Base-by-base conservation (phyloP, 2,113 vertebrate species). In the Vulpes lagopus region DNA sequence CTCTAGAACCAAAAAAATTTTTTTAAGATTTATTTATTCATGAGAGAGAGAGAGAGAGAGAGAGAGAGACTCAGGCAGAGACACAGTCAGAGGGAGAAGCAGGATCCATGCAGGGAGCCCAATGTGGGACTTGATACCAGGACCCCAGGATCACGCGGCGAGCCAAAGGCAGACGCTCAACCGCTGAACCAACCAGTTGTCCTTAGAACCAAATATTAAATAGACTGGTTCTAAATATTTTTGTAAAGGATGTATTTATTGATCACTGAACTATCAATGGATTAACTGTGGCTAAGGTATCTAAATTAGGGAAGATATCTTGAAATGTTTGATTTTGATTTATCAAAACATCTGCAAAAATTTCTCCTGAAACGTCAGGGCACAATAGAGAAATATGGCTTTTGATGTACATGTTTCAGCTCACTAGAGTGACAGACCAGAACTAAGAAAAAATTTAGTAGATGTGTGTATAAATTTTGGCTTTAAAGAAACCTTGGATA, bases 311-410 rank as follows among this genome's bases (percentile, higher is more conserved):
- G 20, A 22, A 92, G 79, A 49, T 10, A 25, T 81, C 51, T 65
- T 38, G 2, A 84, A 95, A 91, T 20, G 22, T 3, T 49, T 73
- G 76, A 60, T 91, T 22, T 80, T 80, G 69, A 76, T 30, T 94
- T 96, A 74, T 57, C n/a, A 57, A 96, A 94, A 38, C 19, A 90
- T 87, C 43, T 94, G 30, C 38, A 69, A 81, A 88, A 95, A 35
- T 19, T 59, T 78, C 16, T 96, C 14, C 84, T 15, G 6, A 92
- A 69, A 92, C 35, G 62, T 64, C 73, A 30, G 8, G 32, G 87
- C 51, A 92, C 73, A 55, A 67, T 59, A 82, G n/a, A 91, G 11
- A 84, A 93, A 91, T 51, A 43, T 51, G 32, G 5, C 6, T 65
- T 65, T 32, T 67, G 38, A 90, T 43, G 1, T 73, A 51, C 15